phyloP scores from a whole-genome alignment of 2,797 vertebrate genomes.

The Loris lydekkerianus region DNA sequence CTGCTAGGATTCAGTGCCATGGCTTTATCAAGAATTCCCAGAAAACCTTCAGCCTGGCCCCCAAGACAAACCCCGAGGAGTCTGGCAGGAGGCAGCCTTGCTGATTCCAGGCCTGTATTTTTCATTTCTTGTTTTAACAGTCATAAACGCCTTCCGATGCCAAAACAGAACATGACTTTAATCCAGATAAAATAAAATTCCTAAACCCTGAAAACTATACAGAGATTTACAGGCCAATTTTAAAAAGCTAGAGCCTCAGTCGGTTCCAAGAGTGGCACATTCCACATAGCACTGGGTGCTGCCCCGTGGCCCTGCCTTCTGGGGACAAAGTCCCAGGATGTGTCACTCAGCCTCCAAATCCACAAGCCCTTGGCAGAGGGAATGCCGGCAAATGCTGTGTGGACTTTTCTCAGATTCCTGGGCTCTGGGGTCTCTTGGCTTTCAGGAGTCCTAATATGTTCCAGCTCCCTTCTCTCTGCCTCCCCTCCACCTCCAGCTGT shows the following conservation, averaged over 20 bases:
- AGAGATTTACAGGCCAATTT: constrained; percentile 85
- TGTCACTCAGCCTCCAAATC: neutral
- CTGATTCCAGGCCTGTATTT: constrained; percentile 86
- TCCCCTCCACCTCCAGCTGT: constrained; percentile 68
- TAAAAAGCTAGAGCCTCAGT: constrained; percentile 72
- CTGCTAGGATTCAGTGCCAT: neutral
- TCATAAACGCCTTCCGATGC: constrained; percentile 87
- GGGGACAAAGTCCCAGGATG: neutral
- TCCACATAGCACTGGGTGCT: constrained; percentile 69
- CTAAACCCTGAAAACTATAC: constrained; percentile 84
- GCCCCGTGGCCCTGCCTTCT: constrained; percentile 54
- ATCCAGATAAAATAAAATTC: constrained; percentile 89
- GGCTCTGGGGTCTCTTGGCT: constrained; percentile 71
- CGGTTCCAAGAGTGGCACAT: constrained; percentile 81
- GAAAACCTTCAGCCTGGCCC: constrained; percentile 65
- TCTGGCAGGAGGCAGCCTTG: constrained; percentile 79
- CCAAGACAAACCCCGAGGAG: constrained; percentile 67
- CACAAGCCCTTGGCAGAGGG: constrained; percentile 17
- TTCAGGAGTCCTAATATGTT: constrained; percentile 59
- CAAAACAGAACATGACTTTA: constrained; percentile 86
- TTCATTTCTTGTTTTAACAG: constrained; percentile 87
- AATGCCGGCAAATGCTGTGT: neutral
- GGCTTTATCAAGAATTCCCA: constrained; percentile 45
- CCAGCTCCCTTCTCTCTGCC: constrained; percentile 53
- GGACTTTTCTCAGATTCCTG: constrained; percentile 40